Conservation (phyloP, 2,113 vertebrate genomes). For the Stictonetta naevosa region DNA sequence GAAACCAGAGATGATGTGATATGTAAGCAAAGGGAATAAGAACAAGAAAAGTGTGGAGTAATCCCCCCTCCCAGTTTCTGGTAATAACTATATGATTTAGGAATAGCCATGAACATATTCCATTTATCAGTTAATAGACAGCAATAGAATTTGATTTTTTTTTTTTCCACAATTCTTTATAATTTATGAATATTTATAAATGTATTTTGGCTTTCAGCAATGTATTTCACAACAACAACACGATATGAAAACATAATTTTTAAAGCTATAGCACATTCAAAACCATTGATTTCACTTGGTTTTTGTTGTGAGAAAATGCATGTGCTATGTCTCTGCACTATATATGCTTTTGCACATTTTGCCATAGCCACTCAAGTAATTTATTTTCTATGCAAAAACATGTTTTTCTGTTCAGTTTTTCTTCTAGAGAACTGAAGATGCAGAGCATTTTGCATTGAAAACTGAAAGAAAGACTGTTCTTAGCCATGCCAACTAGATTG, state of each 20-base stretch:
- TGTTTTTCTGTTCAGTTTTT: neutral
- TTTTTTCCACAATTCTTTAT: neutral
- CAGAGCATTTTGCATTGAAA: neutral
- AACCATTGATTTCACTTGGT: neutral
- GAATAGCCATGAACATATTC: neutral
- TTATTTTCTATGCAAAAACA: neutral
- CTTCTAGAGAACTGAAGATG: neutral
- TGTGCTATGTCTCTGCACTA: neutral
- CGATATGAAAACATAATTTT: neutral
- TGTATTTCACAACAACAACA: neutral
- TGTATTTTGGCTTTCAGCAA: neutral
- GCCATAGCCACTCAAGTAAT: neutral
- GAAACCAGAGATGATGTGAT: neutral
- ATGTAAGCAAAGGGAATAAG: neutral
- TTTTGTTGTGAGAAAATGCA: neutral
- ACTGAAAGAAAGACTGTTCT: neutral
- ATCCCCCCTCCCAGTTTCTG: neutral
- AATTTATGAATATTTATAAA: neutral
- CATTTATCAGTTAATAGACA: neutral
- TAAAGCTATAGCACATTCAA: neutral
- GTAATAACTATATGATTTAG: neutral
- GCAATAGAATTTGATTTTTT: neutral
- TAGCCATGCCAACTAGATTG: neutral
- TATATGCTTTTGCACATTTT: neutral
- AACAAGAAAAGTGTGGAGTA: neutral